Percentiles rank a stretch among this genome's conserved stretches.
phyloP scores from a whole-genome alignment of 2,888 invertebrate species.

The Pammene aurita region DNA sequence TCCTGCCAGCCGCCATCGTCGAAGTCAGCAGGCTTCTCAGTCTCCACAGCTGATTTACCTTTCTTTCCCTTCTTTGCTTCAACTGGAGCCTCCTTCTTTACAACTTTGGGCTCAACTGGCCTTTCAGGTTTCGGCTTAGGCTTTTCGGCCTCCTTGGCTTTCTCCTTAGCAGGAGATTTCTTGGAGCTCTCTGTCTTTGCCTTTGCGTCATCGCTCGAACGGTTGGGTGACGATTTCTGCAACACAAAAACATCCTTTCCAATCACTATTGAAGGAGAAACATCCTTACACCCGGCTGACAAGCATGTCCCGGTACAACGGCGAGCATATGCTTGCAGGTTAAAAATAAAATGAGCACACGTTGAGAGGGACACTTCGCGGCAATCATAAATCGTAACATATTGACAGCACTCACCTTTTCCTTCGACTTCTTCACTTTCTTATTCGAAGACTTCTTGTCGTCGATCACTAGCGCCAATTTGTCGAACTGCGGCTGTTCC shows the following conservation, averaged over 20 bases:
- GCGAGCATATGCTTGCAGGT: conserved; percentile 72
- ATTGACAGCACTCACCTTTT: conserved; percentile 84
- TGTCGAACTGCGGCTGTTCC: conserved; percentile 91
- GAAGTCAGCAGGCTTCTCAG: conserved; percentile 88
- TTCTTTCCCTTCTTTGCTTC: conserved; percentile 85
- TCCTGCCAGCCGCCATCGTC: conserved; percentile 91
- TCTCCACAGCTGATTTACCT: conserved; percentile 75
- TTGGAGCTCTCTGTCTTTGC: conserved; percentile 84
- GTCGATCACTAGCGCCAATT: conserved; percentile 84
- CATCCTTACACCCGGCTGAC: conserved; percentile 41
- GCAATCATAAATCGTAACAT: conserved; percentile 46
- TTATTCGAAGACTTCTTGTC: conserved; percentile 87
- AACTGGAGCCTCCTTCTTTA: conserved; percentile 71
- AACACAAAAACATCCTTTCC: conserved; percentile 46
- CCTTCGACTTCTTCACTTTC: conserved; percentile 86
- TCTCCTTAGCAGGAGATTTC: conserved; percentile 82
- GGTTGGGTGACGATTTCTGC: conserved; percentile 86
- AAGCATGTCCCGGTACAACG: conserved; percentile 56
- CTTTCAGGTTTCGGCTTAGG: conserved; percentile 73
- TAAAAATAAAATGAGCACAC: conserved; percentile 80
- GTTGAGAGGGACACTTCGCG: conserved; percentile 44
- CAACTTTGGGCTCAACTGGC: conserved; percentile 62
- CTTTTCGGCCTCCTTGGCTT: conserved; percentile 77
- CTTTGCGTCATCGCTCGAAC: conserved; percentile 82
- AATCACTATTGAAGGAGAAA: conserved; percentile 4